Conservation (phyloP, 2,888 invertebrate species). For the Chaetoderma sp. region DNA sequence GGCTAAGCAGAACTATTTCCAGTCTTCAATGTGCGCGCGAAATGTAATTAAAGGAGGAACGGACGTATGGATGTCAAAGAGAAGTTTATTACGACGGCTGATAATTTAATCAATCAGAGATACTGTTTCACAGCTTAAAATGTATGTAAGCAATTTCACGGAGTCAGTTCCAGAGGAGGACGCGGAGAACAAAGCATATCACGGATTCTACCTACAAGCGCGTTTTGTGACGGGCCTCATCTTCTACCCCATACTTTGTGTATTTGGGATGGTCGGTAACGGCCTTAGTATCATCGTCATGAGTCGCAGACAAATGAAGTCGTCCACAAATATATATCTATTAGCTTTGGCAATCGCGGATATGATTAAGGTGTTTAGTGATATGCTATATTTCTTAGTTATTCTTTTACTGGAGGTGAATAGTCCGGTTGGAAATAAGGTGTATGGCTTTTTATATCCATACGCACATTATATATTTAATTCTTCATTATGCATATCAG, state of each 20-base stretch:
- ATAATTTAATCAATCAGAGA: too few relatives aligned
- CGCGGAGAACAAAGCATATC: conserved; percentile 35
- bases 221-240: conserved; percentile 61
- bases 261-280: conserved; percentile 63
- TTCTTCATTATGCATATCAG: conserved; percentile 59
- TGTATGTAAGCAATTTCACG: too few relatives aligned
- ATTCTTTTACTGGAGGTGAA: conserved; percentile 53
- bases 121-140: too few relatives aligned
- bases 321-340: conserved; percentile 65
- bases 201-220: conserved; percentile 56
- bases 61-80: too few relatives aligned
- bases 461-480: conserved; percentile 66
- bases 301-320: conserved; percentile 56
- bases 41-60: too few relatives aligned
- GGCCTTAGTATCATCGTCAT: conserved; percentile 60
- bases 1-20: too few relatives aligned
- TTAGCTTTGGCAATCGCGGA: conserved; percentile 64
- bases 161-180: too few relatives aligned
- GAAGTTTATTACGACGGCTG: too few relatives aligned
- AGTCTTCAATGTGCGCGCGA: too few relatives aligned
- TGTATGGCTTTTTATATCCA: conserved; percentile 63
- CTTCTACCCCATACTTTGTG: conserved; percentile 60
- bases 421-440: conserved; percentile 47
- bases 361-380: conserved; percentile 63
- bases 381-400: conserved; percentile 62